phyloP scores from a whole-genome alignment of 2,113 vertebrate species.

The Heterotilapia buettikoferi region DNA sequence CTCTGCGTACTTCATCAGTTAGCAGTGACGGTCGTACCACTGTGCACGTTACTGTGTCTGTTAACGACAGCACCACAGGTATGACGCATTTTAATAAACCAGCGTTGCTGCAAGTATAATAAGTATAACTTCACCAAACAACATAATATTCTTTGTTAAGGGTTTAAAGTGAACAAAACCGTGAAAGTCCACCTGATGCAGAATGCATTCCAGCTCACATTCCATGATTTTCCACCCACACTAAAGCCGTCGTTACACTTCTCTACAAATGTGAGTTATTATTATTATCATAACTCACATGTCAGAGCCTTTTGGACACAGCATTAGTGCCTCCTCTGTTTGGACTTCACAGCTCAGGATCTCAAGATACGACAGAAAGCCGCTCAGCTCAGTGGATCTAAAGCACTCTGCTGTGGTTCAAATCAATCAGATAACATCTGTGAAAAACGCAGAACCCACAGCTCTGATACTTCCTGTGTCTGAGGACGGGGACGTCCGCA shows the following conservation, averaged over 20 bases:
- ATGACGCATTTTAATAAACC: neutral
- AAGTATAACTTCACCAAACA: neutral
- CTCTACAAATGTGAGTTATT: constrained; percentile 75
- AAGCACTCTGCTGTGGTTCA: constrained; percentile 58
- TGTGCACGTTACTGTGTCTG: constrained; percentile 56
- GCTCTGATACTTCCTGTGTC: constrained; percentile 28
- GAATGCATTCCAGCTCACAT: constrained; percentile 72
- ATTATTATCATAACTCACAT: neutral
- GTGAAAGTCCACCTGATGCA: constrained; percentile 68
- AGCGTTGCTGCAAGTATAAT: neutral
- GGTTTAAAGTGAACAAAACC: constrained; percentile 73
- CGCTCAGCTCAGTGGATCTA: constrained; percentile 68
- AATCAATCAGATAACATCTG: constrained; percentile 63
- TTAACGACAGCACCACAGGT: constrained; percentile 80
- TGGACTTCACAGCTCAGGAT: constrained; percentile 74
- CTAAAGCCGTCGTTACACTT: constrained; percentile 82
- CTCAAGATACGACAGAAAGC: constrained; percentile 67
- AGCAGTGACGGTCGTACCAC: neutral
- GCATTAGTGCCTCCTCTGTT: neutral
- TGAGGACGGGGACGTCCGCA: constrained; percentile 41
- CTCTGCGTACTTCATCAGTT: neutral
- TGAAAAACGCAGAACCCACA: neutral
- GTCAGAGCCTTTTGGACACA: neutral
- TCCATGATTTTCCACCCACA: constrained; percentile 69
- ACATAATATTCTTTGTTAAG: constrained; percentile 33